Evolutionary conservation across 2,113 vertebrate genomes (phyloP).

Genomic region (Caracal caracal): DNA sequence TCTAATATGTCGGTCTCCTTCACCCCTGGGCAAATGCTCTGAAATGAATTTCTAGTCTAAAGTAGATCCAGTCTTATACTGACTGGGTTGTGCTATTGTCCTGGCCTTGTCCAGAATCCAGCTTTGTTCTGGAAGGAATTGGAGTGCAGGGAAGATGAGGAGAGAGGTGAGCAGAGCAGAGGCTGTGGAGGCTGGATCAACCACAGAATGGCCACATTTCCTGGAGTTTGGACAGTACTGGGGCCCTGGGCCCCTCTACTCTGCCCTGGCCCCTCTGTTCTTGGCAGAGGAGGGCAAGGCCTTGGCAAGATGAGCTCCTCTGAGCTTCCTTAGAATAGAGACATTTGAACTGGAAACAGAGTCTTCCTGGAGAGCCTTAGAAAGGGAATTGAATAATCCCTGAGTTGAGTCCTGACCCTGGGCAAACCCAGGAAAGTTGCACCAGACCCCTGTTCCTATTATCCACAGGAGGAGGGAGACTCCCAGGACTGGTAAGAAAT

Average conservation of each 20-base stretch:
- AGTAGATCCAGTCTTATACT: neutral
- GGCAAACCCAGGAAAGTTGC: neutral
- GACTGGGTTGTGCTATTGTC: neutral
- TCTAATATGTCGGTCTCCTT: neutral
- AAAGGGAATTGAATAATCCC: neutral
- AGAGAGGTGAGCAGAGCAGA: neutral
- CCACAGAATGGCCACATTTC: neutral
- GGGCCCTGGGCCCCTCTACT: neutral
- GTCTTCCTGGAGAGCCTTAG: neutral
- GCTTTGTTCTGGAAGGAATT: conserved; percentile 22
- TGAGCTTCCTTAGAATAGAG: conserved; percentile 17
- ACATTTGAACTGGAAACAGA: neutral
- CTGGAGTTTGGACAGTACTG: neutral
- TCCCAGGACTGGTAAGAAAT: neutral
- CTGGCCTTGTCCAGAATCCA: neutral
- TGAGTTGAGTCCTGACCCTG: neutral
- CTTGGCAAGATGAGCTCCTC: neutral
- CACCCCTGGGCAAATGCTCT: neutral
- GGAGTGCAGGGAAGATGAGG: neutral
- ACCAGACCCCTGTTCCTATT: neutral
- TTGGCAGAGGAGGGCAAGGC: neutral
- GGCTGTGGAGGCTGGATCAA: neutral
- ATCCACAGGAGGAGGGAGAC: neutral
- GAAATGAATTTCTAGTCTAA: conserved; percentile 9
- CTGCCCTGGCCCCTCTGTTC: neutral